Conservation (phyloP, 1,140 invertebrate genomes). For the Drosophila tristis region DNA sequence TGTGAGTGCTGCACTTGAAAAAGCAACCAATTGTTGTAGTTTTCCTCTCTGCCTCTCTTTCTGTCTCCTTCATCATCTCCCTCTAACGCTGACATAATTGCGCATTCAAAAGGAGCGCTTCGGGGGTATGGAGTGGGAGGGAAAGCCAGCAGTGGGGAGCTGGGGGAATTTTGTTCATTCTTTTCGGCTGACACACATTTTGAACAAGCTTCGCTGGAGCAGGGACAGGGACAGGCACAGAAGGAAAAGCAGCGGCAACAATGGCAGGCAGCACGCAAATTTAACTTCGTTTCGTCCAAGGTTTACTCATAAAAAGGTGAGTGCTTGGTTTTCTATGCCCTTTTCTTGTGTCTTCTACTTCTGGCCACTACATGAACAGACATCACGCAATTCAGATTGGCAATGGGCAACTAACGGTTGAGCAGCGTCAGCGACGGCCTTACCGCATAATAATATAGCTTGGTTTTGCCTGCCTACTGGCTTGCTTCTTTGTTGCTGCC, state of each 20-base stretch:
- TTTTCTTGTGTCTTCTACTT: neutral
- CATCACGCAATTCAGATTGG: too few species aligned
- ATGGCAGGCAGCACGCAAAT: conserved; percentile 41
- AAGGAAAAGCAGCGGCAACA: conserved; percentile 4
- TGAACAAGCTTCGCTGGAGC: neutral
- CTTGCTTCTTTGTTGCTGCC: too few species aligned
- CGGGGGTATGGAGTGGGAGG: neutral
- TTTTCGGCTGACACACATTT: conserved; percentile 63
- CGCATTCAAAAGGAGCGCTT: conserved; percentile 16
- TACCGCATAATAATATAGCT: too few species aligned
- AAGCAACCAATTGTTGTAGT: conserved; percentile 54
- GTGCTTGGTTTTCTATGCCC: too few species aligned
- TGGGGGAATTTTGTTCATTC: conserved; percentile 1
- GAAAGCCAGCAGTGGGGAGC: neutral
- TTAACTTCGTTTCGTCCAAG: conserved; percentile 25
- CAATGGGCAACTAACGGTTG: too few species aligned
- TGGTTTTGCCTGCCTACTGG: too few species aligned
- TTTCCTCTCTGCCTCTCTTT: conserved; percentile 1
- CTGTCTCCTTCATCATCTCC: conserved; percentile 1
- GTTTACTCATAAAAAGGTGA: too few species aligned
- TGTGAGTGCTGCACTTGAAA: conserved; percentile 54
- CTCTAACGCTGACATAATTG: conserved; percentile 66
- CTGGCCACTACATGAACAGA: too few species aligned
- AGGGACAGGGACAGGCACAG: neutral
- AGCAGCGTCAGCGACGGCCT: too few species aligned